Evolutionary conservation across 2,113 vertebrate species (phyloP), one percentile per base, ranked within the genome.

Genomic region (Acrocephalus arundinaceus): DNA sequence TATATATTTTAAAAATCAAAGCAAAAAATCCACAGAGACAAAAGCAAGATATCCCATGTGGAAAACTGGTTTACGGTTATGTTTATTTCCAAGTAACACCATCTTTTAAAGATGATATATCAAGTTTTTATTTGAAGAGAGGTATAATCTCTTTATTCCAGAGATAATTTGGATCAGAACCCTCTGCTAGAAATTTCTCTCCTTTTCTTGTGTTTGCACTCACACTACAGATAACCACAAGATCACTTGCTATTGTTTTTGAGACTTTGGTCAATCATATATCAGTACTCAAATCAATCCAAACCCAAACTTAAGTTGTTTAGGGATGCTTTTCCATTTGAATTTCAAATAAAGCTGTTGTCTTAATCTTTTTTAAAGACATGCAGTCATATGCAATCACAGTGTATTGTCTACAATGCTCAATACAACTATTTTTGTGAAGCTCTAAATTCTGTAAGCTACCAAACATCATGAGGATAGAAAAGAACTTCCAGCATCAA

Each of bases 101-200:
- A 95, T 95, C 91, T 95, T 96, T 94, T 95, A 93, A 95, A 96
- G 95, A 97, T 95, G 94, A 95, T 45, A 94, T 67, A 89, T 82
- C 75, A 94, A 92, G 88, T 85, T 82, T 87, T 75, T 78, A 55
- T 94, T 91, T 95, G 77, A 94, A 96, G 91, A 94, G 87, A 95
- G 49, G 58, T 85, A 89, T 62, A 46, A 82, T 85, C 71, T 94
- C 82, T 74, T 72, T 70, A 77, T 85, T 96, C 92, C 83, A 97
- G 89, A 91, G 91, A 77, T 20, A 66, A 85, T 68, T 94, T 94
- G 77, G 63, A 92, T 90, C 61, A 91, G 89, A 96, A 92, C 67
- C 45, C 79, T 85, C 71, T 82, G 51, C 73, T 68, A 76, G 46
- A 94, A 96, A 93, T 80, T 87, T 13, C 84, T 67, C 43, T 86